Evolutionary conservation across 2,113 vertebrate species (phyloP).

Genomic region (Scolopax mira): DNA sequence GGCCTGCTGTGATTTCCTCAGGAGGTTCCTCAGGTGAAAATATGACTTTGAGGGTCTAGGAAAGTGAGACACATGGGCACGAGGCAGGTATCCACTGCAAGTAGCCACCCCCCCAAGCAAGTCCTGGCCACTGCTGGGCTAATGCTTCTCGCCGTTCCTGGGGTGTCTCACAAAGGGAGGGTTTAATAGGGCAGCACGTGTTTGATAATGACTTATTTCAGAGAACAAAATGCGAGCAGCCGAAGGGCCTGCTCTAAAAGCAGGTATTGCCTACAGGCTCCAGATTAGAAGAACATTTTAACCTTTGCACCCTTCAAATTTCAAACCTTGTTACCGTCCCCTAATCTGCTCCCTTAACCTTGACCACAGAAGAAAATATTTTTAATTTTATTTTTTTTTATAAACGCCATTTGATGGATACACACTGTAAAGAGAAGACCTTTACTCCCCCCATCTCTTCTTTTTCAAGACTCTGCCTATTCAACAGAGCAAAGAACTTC

Average conservation of each 20-base stretch:
- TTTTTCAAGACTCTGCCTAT: not conserved
- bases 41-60: accelerated
- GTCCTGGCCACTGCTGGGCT: not conserved
- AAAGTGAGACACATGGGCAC: accelerated
- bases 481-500: not conserved
- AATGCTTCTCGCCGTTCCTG: accelerated
- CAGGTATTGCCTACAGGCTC: not conserved
- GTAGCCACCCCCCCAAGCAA: not conserved
- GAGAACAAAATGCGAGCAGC: not conserved
- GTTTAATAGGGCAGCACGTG: not conserved
- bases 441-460: not conserved
- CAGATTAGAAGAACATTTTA: not conserved
- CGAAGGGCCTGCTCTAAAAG: not conserved
- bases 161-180: not conserved
- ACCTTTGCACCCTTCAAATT: not conserved
- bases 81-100: accelerated
- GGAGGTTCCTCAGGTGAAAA: not conserved
- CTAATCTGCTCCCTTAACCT: not conserved
- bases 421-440: not conserved
- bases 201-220: not conserved
- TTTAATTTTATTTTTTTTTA: not conserved
- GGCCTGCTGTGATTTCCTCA: not conserved
- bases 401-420: not conserved
- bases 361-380: not conserved
- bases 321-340: not conserved